Evolutionary conservation across 2,113 vertebrate genomes (phyloP).

Genomic region (Prionailurus bengalensis): DNA sequence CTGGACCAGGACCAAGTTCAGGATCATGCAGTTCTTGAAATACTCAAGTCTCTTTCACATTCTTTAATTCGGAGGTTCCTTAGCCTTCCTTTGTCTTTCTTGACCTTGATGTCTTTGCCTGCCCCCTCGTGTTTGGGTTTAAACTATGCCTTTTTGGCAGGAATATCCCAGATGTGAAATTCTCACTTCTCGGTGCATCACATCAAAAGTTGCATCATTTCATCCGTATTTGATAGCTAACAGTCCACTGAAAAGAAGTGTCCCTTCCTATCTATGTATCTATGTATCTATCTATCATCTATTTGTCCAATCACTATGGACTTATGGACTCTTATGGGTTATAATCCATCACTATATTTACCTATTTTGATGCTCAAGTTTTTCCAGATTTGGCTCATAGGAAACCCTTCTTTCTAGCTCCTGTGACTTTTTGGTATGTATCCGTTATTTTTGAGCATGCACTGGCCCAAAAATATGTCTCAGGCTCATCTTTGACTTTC

Average conservation of each 20-base stretch:
- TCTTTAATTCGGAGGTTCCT: neutral
- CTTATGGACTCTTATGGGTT: neutral
- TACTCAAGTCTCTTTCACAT: neutral
- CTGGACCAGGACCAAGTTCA: neutral
- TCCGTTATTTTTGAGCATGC: neutral
- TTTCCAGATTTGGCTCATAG: neutral
- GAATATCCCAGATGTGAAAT: neutral
- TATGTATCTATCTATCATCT: neutral
- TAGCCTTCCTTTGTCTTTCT: neutral
- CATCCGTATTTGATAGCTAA: neutral
- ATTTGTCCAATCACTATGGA: neutral
- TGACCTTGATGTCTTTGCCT: neutral
- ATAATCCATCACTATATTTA: neutral
- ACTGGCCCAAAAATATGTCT: neutral
- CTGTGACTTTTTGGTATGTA: neutral
- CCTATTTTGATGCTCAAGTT: slow-evolving; percentile 36
- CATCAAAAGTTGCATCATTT: neutral
- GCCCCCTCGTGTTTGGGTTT: neutral
- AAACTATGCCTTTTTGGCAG: neutral
- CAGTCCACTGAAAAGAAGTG: neutral
- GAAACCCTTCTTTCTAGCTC: neutral
- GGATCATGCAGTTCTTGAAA: neutral
- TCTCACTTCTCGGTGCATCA: neutral
- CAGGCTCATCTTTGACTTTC: neutral
- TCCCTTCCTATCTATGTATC: neutral